Evolutionary conservation across 2,797 vertebrate species (phyloP).

Genomic region (Liasis olivaceus): DNA sequence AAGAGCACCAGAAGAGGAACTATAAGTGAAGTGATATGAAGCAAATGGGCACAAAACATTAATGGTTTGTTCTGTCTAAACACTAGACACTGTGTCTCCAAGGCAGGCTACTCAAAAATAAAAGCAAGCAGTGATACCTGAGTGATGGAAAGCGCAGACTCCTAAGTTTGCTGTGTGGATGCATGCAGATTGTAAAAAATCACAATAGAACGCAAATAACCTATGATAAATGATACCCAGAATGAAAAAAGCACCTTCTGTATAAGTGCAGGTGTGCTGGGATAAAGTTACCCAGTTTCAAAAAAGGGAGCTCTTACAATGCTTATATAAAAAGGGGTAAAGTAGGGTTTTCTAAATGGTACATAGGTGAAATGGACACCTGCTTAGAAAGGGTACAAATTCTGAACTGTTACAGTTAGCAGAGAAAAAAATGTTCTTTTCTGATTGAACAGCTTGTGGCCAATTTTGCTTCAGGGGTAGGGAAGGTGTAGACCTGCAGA

Average conservation of each 20-base stretch:
- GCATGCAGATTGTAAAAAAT: slow-evolving; percentile 24
- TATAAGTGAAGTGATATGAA: slow-evolving; percentile 35
- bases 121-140: slow-evolving; percentile 36
- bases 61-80: slow-evolving; percentile 47
- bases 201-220: slow-evolving; percentile 51
- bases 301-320: slow-evolving; percentile 11
- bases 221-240: slow-evolving; percentile 47
- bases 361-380: not conserved
- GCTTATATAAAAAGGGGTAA: not conserved
- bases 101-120: slow-evolving; percentile 54
- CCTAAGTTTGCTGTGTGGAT: slow-evolving; percentile 20
- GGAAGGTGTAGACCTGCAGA: not conserved
- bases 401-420: not conserved
- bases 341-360: not conserved
- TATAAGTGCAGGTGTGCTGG: slow-evolving; percentile 24
- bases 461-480: not conserved
- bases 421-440: not conserved
- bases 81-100: slow-evolving; percentile 35
- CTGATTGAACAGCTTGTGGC: not conserved
- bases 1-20: slow-evolving; percentile 33
- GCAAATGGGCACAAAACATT: slow-evolving; percentile 54
- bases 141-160: slow-evolving; percentile 54
- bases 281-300: slow-evolving; percentile 6
- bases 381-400: not conserved
- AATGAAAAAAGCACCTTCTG: slow-evolving; percentile 6